These are phyloP conservation scores for Archilochus colubris DNA, from an alignment of 2,113 vertebrate species.

Conservation along the genomic window DNA sequence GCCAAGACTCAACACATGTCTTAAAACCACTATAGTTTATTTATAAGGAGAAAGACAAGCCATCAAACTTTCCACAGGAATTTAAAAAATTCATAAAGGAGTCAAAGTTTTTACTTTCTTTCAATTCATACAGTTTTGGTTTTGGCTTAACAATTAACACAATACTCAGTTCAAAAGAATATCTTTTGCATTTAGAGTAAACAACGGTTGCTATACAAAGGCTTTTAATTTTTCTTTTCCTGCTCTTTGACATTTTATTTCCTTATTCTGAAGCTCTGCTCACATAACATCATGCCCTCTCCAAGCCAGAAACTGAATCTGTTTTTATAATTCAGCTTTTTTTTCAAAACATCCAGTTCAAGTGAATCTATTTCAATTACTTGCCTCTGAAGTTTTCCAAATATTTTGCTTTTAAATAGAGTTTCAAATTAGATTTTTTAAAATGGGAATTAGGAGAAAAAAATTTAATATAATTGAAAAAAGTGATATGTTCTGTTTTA, in stretches of 20 bases:
- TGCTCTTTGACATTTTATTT: slow-evolving; percentile 61
- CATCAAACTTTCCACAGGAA: slow-evolving; percentile 85
- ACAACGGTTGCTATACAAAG: slow-evolving; percentile 68
- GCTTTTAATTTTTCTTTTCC: slow-evolving; percentile 70
- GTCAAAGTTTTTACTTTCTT: slow-evolving; percentile 83
- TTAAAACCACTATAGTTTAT: slow-evolving; percentile 78
- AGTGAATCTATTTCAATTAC: slow-evolving; percentile 37
- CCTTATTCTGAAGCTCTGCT: slow-evolving; percentile 29
- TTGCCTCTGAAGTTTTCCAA: slow-evolving; percentile 54
- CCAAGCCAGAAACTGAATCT: slow-evolving; percentile 13
- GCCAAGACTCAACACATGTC: slow-evolving; percentile 76
- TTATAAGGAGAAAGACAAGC: slow-evolving; percentile 77
- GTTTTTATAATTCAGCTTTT: slow-evolving; percentile 46
- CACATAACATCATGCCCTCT: slow-evolving; percentile 14
- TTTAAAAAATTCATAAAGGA: slow-evolving; percentile 81
- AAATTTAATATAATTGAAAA: slow-evolving; percentile 45
- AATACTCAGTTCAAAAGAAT: slow-evolving; percentile 82
- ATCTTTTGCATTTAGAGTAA: slow-evolving; percentile 77
- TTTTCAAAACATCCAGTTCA: slow-evolving; percentile 33
- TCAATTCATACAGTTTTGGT: slow-evolving; percentile 88
- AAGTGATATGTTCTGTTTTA: slow-evolving; percentile 17
- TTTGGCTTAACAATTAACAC: slow-evolving; percentile 84
- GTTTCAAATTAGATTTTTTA: slow-evolving; percentile 40
- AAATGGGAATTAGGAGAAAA: not conserved
- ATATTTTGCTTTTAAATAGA: slow-evolving; percentile 11